Evolutionary conservation across 2,113 vertebrate species (phyloP).

Genomic region (Petrocephalus zakoni): DNA sequence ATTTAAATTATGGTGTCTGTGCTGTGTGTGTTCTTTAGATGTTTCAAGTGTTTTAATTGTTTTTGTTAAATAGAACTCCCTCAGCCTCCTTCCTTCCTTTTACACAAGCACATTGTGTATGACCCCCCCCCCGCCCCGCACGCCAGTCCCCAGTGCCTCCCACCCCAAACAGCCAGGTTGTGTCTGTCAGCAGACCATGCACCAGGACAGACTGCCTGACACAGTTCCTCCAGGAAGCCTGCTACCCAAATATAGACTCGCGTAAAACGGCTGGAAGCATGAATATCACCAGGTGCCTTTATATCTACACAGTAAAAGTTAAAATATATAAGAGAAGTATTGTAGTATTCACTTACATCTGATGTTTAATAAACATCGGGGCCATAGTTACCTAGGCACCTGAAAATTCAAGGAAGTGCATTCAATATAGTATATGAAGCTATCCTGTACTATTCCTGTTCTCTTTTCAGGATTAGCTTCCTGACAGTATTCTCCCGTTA

Average conservation of each 20-base stretch:
- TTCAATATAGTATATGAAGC: not conserved
- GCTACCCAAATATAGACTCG: not conserved
- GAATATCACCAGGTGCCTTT: not conserved
- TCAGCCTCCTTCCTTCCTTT: not conserved
- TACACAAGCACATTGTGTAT: not conserved
- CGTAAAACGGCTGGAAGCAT: not conserved
- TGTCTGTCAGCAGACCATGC: not conserved
- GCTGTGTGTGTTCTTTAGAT: not conserved
- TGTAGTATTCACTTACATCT: not conserved
- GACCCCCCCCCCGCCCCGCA: not conserved
- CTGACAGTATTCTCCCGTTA: not conserved
- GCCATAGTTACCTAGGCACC: not conserved
- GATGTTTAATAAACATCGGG: not conserved
- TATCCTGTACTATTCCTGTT: not conserved
- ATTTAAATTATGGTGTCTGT: not conserved
- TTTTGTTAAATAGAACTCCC: not conserved
- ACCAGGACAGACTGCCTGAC: not conserved
- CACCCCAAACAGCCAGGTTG: not conserved
- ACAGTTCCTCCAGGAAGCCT: not conserved
- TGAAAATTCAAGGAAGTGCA: not conserved
- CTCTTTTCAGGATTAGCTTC: not conserved
- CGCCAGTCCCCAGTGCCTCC: not conserved
- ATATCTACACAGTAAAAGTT: not conserved
- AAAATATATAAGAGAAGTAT: not conserved
- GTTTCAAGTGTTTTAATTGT: not conserved